These are phyloP conservation scores for Zapornia atra DNA, from an alignment of 2,113 vertebrate species.

Conservation along the genomic window DNA sequence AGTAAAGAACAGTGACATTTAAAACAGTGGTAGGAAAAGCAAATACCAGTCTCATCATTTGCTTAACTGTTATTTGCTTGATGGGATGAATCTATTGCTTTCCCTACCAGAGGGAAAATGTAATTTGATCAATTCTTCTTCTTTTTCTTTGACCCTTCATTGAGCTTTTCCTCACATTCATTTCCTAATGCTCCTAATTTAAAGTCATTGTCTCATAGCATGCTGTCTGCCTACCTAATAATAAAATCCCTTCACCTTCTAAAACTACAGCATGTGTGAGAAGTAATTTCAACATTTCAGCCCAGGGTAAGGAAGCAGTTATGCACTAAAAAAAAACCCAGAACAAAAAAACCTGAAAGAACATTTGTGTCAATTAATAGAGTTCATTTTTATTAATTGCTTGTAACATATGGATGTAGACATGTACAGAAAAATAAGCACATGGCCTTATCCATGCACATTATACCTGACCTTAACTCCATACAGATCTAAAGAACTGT, in stretches of 20 bases:
- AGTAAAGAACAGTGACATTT: neutral
- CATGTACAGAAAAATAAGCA: neutral
- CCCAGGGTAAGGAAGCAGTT: neutral
- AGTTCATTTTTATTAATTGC: neutral
- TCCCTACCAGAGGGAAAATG: neutral
- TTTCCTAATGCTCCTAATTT: neutral
- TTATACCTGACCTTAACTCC: neutral
- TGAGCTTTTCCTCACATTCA: neutral
- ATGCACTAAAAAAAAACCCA: neutral
- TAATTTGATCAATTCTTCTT: neutral
- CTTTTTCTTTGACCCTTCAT: neutral
- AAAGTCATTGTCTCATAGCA: neutral
- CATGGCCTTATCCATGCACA: neutral
- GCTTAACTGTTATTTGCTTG: neutral
- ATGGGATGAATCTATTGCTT: neutral
- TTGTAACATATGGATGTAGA: neutral
- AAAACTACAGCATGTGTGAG: neutral
- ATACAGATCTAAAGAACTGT: neutral
- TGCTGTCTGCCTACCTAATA: neutral
- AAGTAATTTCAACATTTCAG: neutral
- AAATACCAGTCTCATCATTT: slow-evolving; percentile 12
- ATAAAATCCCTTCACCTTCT: neutral
- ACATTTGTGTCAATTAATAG: too few relatives aligned
- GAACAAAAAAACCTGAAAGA: neutral
- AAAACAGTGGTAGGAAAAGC: slow-evolving; percentile 2